Base-by-base conservation (phyloP, 2,797 vertebrate species). In the Tarsius wallacei region DNA sequence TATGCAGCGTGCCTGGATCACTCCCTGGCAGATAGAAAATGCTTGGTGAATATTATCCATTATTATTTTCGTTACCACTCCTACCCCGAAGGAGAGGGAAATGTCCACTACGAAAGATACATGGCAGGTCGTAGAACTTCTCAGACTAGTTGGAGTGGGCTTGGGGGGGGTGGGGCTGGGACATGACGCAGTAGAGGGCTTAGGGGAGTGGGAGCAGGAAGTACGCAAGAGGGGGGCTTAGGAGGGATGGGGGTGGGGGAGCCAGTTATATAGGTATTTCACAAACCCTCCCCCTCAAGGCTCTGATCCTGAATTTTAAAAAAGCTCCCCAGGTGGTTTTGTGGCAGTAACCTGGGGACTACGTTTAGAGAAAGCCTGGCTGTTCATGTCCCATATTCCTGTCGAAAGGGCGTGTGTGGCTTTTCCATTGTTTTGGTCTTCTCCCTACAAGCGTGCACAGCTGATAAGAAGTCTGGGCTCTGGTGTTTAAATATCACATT, bases 401-500 rank as follows among this genome's bases (percentile, higher is more conserved):
- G 6, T 66, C 4, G 33, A 5, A 33, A 66, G 0, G 0, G 12
- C 24, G 5, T 11, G 16, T 31, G 3, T 24, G 19, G 24, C 53
- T 31, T 92, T 88, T 47, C 42, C 36, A 15, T 49, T 49, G 63
- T 61, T 68, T 55, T 19, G 31, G 55, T 26, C n/a, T 80, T 64
- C 33, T 33, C 31, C 12, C 85, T 73, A 33, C 53, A 76, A 78
- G 61, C 66, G 13, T 31, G 64, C 36, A 22, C 64, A 33, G 70
- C 59, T 61, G 92, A 87, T 90, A 81, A 90, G 68, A 63, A 24
- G 47, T 28, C 61, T 36, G 68, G 68, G 31, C 0, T 0, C 71
- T 24, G 8, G 36, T 51, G 36, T 89, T 93, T 96, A 96, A 93
- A 93, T 90, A 90, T 42, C 92, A 77, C 57, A 36, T 84, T 87